phyloP scores from a whole-genome alignment of 2,797 vertebrate species.

The Neoniphon sammara region DNA sequence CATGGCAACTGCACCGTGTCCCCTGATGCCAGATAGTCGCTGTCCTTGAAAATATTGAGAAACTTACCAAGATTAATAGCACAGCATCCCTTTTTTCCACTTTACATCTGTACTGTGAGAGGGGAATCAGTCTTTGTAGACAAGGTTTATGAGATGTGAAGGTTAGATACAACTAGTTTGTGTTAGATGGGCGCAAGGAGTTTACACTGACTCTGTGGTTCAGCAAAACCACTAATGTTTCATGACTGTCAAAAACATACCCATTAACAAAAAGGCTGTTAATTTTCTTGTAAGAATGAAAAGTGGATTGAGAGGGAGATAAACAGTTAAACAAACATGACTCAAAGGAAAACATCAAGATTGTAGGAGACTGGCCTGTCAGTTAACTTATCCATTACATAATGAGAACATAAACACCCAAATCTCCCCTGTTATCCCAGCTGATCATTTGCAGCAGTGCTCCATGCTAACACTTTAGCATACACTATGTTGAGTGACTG shows the following conservation, averaged over 20 bases:
- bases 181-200: background rate
- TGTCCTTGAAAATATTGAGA: slow-evolving; percentile 60
- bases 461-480: no score
- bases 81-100: slow-evolving; percentile 9
- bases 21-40: slow-evolving; percentile 62
- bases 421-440: no score
- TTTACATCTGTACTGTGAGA: slow-evolving; percentile 30
- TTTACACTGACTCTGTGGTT: background rate
- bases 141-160: slow-evolving; percentile 24
- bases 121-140: slow-evolving; percentile 17
- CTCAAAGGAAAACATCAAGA: no score
- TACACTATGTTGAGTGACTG: no score
- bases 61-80: slow-evolving; percentile 56
- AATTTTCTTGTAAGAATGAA: background rate
- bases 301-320: background rate
- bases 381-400: no score
- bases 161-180: slow-evolving; percentile 14
- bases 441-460: no score
- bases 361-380: no score
- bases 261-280: background rate
- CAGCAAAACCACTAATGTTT: background rate
- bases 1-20: slow-evolving; percentile 77
- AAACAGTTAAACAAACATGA: no score
- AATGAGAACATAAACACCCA: no score
- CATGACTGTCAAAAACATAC: background rate